These are phyloP conservation scores for Meiosimyza platycephala DNA, from an alignment of 2,888 invertebrate genomes.

Conservation along the genomic window DNA sequence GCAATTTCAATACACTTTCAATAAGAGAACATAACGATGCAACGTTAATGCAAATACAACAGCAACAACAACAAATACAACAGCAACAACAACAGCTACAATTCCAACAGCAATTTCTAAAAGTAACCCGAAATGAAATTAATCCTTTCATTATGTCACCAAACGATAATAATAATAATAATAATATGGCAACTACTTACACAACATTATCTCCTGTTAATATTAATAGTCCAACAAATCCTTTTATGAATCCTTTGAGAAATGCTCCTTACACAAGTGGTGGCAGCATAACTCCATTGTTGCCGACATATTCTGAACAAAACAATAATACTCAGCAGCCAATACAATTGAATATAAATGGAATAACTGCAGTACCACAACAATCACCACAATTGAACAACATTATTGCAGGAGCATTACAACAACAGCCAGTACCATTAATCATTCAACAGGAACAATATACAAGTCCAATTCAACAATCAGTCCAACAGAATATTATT, in stretches of 20 bases:
- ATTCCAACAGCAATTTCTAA: constrained; percentile 4
- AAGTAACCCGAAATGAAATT: constrained; percentile 9
- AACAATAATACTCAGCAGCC: constrained; percentile 16
- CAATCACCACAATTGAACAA: neutral
- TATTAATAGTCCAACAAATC: constrained; percentile 32
- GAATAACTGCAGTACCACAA: constrained; percentile 3
- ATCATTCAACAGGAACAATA: constrained; percentile 30
- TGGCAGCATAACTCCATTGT: constrained; percentile 45
- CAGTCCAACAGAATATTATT: neutral
- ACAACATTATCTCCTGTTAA: neutral
- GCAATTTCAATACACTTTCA: neutral
- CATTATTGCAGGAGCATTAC: neutral
- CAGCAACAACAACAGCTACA: constrained; percentile 22
- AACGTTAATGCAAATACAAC: constrained; percentile 31
- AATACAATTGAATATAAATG: neutral
- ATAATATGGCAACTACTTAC: too few species aligned
- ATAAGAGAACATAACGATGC: neutral
- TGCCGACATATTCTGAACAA: neutral
- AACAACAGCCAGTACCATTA: constrained; percentile 29
- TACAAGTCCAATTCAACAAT: neutral
- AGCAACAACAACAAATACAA: constrained; percentile 41
- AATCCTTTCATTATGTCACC: constrained; percentile 16
- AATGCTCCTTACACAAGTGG: constrained; percentile 40
- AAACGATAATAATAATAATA: neutral
- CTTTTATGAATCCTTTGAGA: constrained; percentile 35